phyloP scores from a whole-genome alignment of 2,797 vertebrate species.

The Enteromius trimaculatus region DNA sequence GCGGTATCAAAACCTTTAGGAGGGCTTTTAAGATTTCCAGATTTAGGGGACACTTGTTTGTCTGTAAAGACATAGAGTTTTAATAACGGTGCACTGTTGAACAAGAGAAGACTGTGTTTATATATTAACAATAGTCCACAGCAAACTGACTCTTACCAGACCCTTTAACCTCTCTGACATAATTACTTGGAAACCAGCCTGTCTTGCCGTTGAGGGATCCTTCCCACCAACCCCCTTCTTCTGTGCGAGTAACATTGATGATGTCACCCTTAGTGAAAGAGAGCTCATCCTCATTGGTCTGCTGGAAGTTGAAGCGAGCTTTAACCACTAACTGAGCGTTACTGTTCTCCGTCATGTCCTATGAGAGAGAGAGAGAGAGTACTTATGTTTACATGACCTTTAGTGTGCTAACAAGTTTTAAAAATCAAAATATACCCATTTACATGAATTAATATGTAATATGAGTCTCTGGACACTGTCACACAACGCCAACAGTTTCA shows the following conservation, averaged over 20 bases:
- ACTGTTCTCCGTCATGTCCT: conserved; percentile 97
- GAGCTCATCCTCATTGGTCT: conserved; percentile 96
- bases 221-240: conserved; percentile 99
- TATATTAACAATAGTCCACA: neutral
- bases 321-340: conserved; percentile 87
- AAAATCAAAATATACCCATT: neutral
- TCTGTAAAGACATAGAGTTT: conserved; percentile 71
- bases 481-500: neutral
- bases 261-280: conserved; percentile 93
- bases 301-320: conserved; percentile 93
- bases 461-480: neutral
- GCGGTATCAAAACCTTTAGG: conserved; percentile 92
- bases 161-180: conserved; percentile 92
- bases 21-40: conserved; percentile 88
- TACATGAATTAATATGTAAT: neutral
- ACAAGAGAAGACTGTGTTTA: neutral
- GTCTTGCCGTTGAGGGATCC: conserved; percentile 86
- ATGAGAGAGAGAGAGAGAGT: conserved; percentile 33
- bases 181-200: conserved; percentile 98
- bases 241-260: conserved; percentile 89
- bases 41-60: conserved; percentile 88
- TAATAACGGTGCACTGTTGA: neutral
- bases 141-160: conserved; percentile 80
- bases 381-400: conserved; percentile 1
- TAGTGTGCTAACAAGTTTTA: neutral